phyloP scores from a whole-genome alignment of 2,797 vertebrate species.

The Corythornis leucogaster region DNA sequence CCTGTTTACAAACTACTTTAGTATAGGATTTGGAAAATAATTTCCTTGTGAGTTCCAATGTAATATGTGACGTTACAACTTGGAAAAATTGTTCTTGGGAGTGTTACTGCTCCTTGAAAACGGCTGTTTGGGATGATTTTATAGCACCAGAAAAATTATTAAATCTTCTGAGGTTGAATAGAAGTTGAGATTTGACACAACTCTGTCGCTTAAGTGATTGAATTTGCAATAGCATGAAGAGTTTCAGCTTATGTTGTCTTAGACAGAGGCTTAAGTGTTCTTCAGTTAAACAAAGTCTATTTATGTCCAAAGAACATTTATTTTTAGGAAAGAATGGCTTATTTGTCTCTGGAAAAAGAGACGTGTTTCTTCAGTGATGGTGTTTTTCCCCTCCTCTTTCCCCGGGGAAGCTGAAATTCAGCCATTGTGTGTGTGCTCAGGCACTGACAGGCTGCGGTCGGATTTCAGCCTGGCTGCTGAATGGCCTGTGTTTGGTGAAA shows the following conservation, averaged over 20 bases:
- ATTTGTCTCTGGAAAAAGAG: constrained; percentile 57
- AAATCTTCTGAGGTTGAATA: neutral
- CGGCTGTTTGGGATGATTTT: neutral
- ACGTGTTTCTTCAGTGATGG: constrained; percentile 23
- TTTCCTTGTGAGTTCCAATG: neutral
- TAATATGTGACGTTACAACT: neutral
- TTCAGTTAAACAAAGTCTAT: constrained; percentile 72
- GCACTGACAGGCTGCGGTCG: neutral
- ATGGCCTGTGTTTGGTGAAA: neutral
- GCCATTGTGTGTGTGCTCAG: neutral
- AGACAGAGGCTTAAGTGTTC: constrained; percentile 57
- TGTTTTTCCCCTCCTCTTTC: constrained; percentile 39
- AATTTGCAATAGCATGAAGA: neutral
- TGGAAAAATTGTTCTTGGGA: neutral
- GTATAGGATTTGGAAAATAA: neutral
- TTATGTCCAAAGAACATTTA: constrained; percentile 67
- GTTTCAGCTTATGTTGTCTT: constrained; percentile 26
- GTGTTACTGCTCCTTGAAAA: neutral
- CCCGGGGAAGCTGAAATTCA: constrained; percentile 1
- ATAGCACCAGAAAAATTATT: neutral
- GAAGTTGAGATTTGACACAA: neutral
- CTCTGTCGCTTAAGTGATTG: neutral
- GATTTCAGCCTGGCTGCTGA: neutral
- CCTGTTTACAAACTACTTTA: neutral
- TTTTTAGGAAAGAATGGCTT: constrained; percentile 69